Evolutionary conservation across 1,140 invertebrate genomes (phyloP), one percentile per base, ranked within the genome.

Genomic region (Tyrophagus putrescentiae): DNA sequence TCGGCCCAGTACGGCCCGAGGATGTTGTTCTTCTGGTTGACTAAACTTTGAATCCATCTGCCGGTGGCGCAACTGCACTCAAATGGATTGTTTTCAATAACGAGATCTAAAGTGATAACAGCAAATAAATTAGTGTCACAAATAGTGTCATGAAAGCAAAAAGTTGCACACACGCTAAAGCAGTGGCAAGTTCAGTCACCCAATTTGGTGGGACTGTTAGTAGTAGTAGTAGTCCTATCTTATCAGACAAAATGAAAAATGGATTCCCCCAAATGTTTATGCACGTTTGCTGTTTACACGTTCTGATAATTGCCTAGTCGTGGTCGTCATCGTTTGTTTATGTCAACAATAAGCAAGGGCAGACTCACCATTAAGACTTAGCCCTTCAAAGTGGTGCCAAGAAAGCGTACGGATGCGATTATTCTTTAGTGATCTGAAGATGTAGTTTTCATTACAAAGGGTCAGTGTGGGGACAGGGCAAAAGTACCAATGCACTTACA

Each of bases 11-110:
- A 34, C 13, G 54, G 60, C 16, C 62, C 62, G 7, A 65, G 45
- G 21, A 58, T 48, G 18, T 61, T 56, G n/a, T 61, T 52, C 2
- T 54, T 45, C 11, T 41, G 28, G 11, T 50, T n/a, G 1, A 62
- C 52, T 13, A 54, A 13, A 4, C 50, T 34, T 45, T 65, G 64
- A 7, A 67, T 56, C 65, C 65, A 67, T 39, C 64, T 65, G n/a
- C 31, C 16, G 27, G 52, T 61, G 18, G 57, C 60, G 39, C 65
- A 67, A 41, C 63, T 62, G 28, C 65, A 67, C 1, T 31, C 36
- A 7, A 67, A 57, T 27, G 65, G 65, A 60, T 67, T 67, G 6
- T 58, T 57, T 54, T 64, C 64, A 4, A 64, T 48, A 21, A 48
- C 60, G 18, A 62, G 58, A 32, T 56, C 45, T 33, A 32, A 33